phyloP scores from a whole-genome alignment of 2,888 invertebrate genomes.

The Dilophus febrilis region DNA sequence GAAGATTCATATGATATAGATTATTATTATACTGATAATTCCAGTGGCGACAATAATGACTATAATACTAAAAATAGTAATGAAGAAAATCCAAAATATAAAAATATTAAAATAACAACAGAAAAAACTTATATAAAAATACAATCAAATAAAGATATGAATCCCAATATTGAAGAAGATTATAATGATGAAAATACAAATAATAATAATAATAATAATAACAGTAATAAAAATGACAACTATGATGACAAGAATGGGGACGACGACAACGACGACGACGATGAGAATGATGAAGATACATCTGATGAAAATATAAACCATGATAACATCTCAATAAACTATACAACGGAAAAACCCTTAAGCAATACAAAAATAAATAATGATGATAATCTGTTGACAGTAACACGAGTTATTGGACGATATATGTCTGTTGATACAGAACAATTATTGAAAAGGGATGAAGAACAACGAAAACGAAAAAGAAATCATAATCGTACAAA shows the following conservation, averaged over 20 bases:
- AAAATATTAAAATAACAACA: no score
- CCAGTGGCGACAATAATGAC: background rate
- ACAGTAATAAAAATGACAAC: no score
- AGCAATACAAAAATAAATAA: background rate
- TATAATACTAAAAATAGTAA: no score
- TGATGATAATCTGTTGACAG: background rate
- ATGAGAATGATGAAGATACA: no score
- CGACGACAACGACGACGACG: background rate
- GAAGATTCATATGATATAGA: background rate
- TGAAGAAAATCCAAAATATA: no score
- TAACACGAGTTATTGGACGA: conserved; percentile 6
- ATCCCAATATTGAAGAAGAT: no score
- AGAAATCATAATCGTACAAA: no score
- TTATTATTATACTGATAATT: background rate
- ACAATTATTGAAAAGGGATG: conserved; percentile 8
- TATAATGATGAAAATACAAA: no score
- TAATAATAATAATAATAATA: no score
- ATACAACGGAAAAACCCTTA: background rate
- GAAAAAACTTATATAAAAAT: no score
- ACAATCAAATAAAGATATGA: no score
- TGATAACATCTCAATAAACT: background rate
- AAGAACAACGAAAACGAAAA: background rate
- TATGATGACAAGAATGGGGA: background rate
- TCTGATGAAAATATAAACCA: background rate
- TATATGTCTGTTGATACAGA: conserved; percentile 11